Conservation (phyloP, 2,888 invertebrate genomes). For the Cheilosia impressa region DNA sequence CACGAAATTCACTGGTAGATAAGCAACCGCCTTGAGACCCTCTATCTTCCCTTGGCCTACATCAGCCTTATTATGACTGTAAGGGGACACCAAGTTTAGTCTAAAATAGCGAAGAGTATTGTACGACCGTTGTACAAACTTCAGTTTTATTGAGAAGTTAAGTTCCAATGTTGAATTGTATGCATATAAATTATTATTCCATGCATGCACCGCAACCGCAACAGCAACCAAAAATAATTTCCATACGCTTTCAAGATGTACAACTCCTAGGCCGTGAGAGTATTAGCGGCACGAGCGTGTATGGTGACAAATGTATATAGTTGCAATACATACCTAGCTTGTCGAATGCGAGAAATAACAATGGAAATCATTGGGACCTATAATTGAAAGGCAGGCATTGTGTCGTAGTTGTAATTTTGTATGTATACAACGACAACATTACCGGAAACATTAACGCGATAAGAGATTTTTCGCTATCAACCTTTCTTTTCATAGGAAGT, state of each 20-base stretch:
- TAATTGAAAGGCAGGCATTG: slow-evolving; percentile 17
- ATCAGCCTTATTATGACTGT: too few species aligned
- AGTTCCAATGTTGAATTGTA: not conserved
- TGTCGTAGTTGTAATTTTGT: slow-evolving; percentile 8
- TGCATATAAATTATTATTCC: slow-evolving; percentile 54
- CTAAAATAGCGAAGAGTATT: not conserved
- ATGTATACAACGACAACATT: not conserved
- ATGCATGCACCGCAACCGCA: slow-evolving; percentile 36
- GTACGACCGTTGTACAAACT: not conserved
- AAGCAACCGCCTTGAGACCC: too few species aligned
- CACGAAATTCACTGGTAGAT: too few species aligned
- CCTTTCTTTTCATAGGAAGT: slow-evolving; percentile 14
- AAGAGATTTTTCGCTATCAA: slow-evolving; percentile 35
- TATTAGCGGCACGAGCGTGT: slow-evolving; percentile 58
- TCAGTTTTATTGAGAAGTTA: slow-evolving; percentile 10
- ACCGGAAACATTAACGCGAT: slow-evolving; percentile 39
- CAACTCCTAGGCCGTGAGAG: not conserved
- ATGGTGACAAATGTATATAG: slow-evolving; percentile 37
- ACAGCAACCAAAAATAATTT: slow-evolving; percentile 31
- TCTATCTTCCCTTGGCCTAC: too few species aligned
- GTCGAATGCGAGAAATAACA: slow-evolving; percentile 9
- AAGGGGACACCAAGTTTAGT: too few species aligned
- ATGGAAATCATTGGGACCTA: slow-evolving; percentile 19
- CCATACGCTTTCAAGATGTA: slow-evolving; percentile 17
- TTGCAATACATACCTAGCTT: slow-evolving; percentile 48